Conservation (phyloP, 2,797 vertebrate genomes). For the Clarias fuscus region DNA sequence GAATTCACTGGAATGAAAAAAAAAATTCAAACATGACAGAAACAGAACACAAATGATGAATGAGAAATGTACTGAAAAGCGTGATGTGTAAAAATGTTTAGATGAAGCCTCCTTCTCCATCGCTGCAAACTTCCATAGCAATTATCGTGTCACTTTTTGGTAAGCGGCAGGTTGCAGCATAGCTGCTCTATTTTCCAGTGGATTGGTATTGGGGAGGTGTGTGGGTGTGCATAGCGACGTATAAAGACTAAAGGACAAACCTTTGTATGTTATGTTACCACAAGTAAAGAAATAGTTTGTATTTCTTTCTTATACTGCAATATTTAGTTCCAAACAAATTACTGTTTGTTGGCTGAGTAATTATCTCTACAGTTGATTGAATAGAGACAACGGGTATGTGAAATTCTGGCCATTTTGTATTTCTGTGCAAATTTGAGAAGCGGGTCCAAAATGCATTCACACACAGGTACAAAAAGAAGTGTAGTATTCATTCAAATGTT, state of each 20-base stretch:
- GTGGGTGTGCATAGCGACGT: not conserved
- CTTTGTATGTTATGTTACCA: not conserved
- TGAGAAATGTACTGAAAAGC: not conserved
- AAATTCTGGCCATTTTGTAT: not conserved
- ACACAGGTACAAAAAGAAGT: not conserved
- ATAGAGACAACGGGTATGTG: not conserved
- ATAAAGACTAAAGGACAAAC: not conserved
- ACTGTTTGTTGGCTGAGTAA: not conserved
- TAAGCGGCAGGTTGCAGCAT: constrained; percentile 24
- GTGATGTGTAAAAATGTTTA: constrained; percentile 31
- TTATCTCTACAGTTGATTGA: not conserved
- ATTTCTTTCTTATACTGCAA: not conserved
- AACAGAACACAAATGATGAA: constrained; percentile 20
- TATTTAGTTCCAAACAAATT: not conserved
- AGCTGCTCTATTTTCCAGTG: not conserved
- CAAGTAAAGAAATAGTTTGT: not conserved
- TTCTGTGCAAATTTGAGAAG: constrained; percentile 25
- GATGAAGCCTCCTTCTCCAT: constrained; percentile 30
- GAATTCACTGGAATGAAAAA: constrained; percentile 18
- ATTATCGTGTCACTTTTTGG: constrained; percentile 44
- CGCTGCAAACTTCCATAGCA: constrained; percentile 34
- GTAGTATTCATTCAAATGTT: not conserved
- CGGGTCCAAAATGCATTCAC: not conserved
- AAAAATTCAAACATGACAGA: not conserved
- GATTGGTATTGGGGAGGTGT: not conserved